Evolutionary conservation across 2,113 vertebrate genomes (phyloP), one percentile per base, ranked within the genome.

Genomic region (Oplegnathus fasciatus): DNA sequence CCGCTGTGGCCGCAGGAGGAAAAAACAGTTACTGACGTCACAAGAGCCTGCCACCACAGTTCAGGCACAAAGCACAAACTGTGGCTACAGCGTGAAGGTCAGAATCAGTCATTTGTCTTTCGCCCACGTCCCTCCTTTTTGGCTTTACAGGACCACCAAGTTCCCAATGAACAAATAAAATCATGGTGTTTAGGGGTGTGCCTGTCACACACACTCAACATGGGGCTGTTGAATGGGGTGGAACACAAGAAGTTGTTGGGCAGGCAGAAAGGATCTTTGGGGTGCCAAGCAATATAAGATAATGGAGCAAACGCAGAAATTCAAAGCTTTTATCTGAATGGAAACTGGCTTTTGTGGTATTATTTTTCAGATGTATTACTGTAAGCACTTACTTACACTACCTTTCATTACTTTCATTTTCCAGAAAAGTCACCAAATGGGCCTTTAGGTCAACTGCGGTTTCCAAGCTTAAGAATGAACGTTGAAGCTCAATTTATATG

Each of bases 11-110:
- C 40, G 2, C 15, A 42, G 52, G 67, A 85, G 40, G 46, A 40
- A 74, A 84, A 76, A 20, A 30, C 44, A 65, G 44, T 20, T 6
- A 22, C 6, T 80, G 62, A 78, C 6, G 60, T 88, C 76, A 67
- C 26, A 60, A 24, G 40, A 73, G 26, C 34, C 17, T 30, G 32
- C 15, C 9, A 20, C n/a, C 3, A 50, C 13, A 64, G 18, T 14
- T 18, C 13, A 40, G n/a, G 8, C 77, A 66, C 28, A 80, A 71
- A 74, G 22, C 17, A 72, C 22, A 55, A 62, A 55, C 30, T 69
- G 20, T 10, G 13, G 9, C 20, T 24, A 24, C 1, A 28, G 15
- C n/a, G 34, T 24, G 6, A 8, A n/a, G 34, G 14, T 42, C 44
- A 44, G 40, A 50, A 66, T 52, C 13, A 1, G 37, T 32, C 9